These are phyloP conservation scores for Lepidochrysops patricia DNA, from an alignment of 2,888 invertebrate species.

Conservation along the genomic window DNA sequence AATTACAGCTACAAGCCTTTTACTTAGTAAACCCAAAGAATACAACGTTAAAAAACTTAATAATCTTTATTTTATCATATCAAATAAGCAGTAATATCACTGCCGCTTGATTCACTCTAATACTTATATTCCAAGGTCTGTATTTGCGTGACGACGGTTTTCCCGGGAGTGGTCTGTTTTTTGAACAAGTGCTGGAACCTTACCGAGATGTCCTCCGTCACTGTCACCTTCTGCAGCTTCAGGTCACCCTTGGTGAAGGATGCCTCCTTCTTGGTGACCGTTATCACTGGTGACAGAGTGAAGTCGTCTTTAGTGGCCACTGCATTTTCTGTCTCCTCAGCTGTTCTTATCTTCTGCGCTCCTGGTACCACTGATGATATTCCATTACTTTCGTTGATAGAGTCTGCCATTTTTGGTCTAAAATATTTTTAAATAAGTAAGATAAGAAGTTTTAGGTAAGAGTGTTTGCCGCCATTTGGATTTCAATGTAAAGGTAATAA, in stretches of 20 bases:
- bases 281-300: constrained; percentile 43
- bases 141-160: constrained; percentile 46
- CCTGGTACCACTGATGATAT: constrained; percentile 50
- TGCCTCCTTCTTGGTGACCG: constrained; percentile 47
- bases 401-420: constrained; percentile 42
- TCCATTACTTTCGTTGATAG: constrained; percentile 31
- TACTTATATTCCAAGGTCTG: constrained; percentile 54
- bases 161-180: constrained; percentile 43
- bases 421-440: constrained; percentile 13
- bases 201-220: constrained; percentile 53
- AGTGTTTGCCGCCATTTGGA: too few species aligned
- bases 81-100: background rate
- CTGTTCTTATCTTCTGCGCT: constrained; percentile 38
- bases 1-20: too few species aligned
- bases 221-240: constrained; percentile 50
- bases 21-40: too few species aligned
- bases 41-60: background rate
- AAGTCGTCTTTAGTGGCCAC: constrained; percentile 22
- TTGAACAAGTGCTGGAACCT: constrained; percentile 57
- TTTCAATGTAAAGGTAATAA: too few species aligned
- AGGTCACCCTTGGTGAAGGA: constrained; percentile 47
- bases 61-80: background rate
- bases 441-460: too few species aligned
- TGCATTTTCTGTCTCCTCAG: constrained; percentile 13
- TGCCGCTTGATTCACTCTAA: constrained; percentile 15